Evolutionary conservation across 2,797 vertebrate genomes (phyloP), one percentile per base, ranked within the genome.

Genomic region (Triplophysa bombifrons): DNA sequence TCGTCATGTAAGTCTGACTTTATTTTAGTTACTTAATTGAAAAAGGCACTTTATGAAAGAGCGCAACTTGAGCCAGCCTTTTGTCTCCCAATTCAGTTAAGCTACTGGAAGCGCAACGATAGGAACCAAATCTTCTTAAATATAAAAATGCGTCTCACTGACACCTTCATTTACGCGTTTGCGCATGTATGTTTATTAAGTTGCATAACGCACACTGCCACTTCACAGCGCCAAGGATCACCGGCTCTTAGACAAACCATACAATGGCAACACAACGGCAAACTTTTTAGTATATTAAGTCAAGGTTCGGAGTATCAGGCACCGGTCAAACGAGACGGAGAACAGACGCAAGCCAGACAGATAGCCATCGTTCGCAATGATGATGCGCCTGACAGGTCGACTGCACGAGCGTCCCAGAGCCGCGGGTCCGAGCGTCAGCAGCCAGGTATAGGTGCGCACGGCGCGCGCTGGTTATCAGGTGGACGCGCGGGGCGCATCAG

Each of bases 251-350:
- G 95, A 75, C 96, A 96, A 86, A 93, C 93, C 51, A 91, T 99
- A 65, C 96, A 96, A 83, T 98, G 97, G 97, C 94, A 95, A 79
- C 96, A 96, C 93, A 96, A 97, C 84, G 97, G 97, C 82, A 94
- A 96, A 90, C 90, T 96, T 74, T 98, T 95, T 86, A 98, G 97
- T 83, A 93, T 98, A 82, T 90, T 98, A 58, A 99, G 96, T 86
- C 95, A 94, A 30, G 96, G 96, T 67, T 91, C 96, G 4, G 93
- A 96, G 88, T 98, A 96, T 83, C 96, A 96, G 88, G 94, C 94
- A 1, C 88, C 96, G 27, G 89, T 94, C 80, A 93, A 94, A 22
- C 91, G 94, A 77, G 90, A 91, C 74, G 91, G 90, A 64, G 86
- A 91, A 56, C 90, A 87, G 86, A 86, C 90, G 84, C 90, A 86